phyloP scores from a whole-genome alignment of 2,113 vertebrate genomes.

The Melanerpes formicivorus region DNA sequence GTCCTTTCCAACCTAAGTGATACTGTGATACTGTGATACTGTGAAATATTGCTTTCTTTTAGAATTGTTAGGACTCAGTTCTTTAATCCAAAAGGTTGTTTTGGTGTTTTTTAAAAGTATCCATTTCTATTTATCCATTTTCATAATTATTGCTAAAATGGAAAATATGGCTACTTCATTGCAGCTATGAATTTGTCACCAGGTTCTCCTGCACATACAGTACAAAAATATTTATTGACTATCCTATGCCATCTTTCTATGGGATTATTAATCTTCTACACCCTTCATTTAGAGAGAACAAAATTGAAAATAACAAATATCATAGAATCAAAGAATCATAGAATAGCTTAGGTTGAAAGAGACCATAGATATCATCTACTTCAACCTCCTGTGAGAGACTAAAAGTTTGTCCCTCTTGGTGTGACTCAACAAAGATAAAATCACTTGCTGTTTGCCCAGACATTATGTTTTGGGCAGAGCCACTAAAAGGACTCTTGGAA shows the following conservation, averaged over 20 bases:
- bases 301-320: background rate
- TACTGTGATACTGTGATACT: too few relatives aligned
- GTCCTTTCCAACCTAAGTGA: too few relatives aligned
- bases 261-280: background rate
- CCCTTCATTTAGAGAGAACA: background rate
- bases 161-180: background rate
- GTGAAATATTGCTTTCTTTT: background rate
- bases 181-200: background rate
- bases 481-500: too few relatives aligned
- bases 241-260: background rate
- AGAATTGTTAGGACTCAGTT: background rate
- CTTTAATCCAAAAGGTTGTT: background rate
- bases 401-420: too few relatives aligned
- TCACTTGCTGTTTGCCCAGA: too few relatives aligned
- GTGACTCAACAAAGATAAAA: too few relatives aligned
- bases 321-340: too few relatives aligned
- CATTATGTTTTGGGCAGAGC: too few relatives aligned
- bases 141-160: background rate
- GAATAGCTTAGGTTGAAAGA: too few relatives aligned
- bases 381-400: too few relatives aligned
- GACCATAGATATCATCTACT: too few relatives aligned
- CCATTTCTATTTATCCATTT: background rate
- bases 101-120: background rate
- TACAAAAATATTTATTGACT: background rate
- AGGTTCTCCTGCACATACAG: background rate